A percentile compares a stretch with the other conserved stretches of the same genome.
Evolutionary conservation across 1,140 invertebrate genomes (phyloP).

Genomic region (Muscidifurax raptorellus): DNA sequence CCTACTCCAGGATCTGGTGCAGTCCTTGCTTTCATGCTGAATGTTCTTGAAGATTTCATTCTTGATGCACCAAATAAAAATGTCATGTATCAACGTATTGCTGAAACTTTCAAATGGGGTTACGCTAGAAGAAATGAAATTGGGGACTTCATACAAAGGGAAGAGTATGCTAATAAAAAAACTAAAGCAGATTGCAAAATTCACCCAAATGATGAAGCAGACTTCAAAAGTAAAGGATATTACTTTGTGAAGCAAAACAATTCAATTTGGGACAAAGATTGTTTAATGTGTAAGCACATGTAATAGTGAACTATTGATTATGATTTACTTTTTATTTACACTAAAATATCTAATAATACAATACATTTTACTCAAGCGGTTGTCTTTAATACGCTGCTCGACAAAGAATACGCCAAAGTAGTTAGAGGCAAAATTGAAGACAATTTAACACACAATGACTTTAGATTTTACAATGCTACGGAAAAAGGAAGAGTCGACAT

Average conservation of each 20-base stretch:
- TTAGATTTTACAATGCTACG: constrained; percentile 81
- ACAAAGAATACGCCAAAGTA: constrained; percentile 48
- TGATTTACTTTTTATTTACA: too few relatives aligned
- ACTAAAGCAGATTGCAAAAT: not conserved
- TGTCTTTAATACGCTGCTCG: not conserved
- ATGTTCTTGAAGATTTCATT: constrained; percentile 82
- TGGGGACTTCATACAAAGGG: constrained; percentile 80
- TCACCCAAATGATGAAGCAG: not conserved
- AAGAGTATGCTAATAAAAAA: not conserved
- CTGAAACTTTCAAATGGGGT: constrained; percentile 94
- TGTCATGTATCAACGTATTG: constrained; percentile 83
- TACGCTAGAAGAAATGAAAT: constrained; percentile 90
- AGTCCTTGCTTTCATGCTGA: constrained; percentile 87
- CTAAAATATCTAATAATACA: not conserved
- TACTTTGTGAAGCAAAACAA: not conserved
- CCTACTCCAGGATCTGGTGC: constrained; percentile 89
- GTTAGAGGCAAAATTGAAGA: constrained; percentile 77
- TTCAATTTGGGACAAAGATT: not conserved
- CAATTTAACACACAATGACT: constrained; percentile 80
- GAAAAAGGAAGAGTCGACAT: constrained; percentile 77
- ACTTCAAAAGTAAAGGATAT: not conserved
- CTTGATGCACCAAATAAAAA: constrained; percentile 57
- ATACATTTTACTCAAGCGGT: not conserved
- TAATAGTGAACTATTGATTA: not conserved
- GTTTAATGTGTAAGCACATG: not conserved